phyloP scores from a whole-genome alignment of 2,113 vertebrate genomes.

The Aleadryas rufinucha region DNA sequence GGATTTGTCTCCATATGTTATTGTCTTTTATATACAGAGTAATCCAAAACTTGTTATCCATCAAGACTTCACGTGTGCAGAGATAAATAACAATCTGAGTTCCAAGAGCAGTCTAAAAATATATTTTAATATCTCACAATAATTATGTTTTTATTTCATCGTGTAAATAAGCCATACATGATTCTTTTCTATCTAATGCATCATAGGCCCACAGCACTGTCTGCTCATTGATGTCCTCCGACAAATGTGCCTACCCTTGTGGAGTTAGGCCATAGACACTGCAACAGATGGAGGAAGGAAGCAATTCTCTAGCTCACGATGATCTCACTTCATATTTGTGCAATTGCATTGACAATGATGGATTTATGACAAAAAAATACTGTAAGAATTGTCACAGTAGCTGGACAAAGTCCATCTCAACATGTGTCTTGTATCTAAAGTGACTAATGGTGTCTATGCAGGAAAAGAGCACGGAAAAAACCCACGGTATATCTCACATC shows the following conservation, averaged over 20 bases:
- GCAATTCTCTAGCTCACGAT: neutral
- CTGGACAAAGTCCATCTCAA: neutral
- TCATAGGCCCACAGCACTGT: neutral
- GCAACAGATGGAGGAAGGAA: neutral
- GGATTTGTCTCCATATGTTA: neutral
- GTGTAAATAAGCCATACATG: neutral
- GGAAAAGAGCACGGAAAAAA: neutral
- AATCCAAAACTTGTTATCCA: neutral
- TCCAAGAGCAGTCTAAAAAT: neutral
- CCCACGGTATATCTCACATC: rapidly evolving
- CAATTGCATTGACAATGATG: neutral
- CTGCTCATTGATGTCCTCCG: neutral
- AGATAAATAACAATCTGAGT: neutral
- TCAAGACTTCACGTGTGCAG: neutral
- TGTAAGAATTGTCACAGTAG: neutral
- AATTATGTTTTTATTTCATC: neutral
- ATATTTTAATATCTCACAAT: neutral
- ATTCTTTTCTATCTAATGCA: neutral
- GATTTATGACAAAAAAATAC: neutral
- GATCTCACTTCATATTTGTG: neutral
- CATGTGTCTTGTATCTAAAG: neutral
- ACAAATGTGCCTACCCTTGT: neutral
- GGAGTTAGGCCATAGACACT: neutral
- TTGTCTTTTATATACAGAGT: neutral
- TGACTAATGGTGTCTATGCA: neutral